Evolutionary conservation across 2,113 vertebrate species (phyloP).

Genomic region (Callopanchax toddi): DNA sequence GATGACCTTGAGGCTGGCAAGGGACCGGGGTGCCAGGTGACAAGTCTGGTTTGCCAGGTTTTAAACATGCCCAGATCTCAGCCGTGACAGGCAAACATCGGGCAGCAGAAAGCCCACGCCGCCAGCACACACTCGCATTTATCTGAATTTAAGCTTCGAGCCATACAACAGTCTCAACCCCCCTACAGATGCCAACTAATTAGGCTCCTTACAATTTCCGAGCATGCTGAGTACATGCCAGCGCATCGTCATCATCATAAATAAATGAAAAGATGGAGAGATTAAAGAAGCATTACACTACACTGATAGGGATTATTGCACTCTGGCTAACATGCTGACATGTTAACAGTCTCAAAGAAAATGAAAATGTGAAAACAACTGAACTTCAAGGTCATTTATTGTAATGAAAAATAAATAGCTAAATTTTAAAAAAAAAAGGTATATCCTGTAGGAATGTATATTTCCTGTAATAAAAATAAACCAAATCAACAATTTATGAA

Average conservation of each 20-base stretch:
- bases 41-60: conserved; percentile 58
- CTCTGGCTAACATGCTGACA: conserved; percentile 44
- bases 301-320: conserved; percentile 46
- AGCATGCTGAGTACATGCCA: conserved; percentile 62
- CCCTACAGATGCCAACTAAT: conserved; percentile 62
- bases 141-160: conserved; percentile 55
- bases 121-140: conserved; percentile 36
- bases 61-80: conserved; percentile 64
- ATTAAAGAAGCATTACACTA: conserved; percentile 66
- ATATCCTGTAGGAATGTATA: too few relatives aligned
- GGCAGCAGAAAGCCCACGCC: conserved; percentile 33
- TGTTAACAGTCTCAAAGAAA: conserved; percentile 37
- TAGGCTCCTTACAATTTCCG: conserved; percentile 67
- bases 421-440: too few relatives aligned
- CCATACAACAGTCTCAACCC: conserved; percentile 29
- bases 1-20: conserved; percentile 60
- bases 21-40: conserved; percentile 64
- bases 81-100: conserved; percentile 42
- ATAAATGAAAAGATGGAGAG: conserved; percentile 73
- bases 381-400: background rate
- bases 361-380: conserved; percentile 30
- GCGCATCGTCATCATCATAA: conserved; percentile 70
- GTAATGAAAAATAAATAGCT: background rate
- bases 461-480: too few relatives aligned
- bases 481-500: too few relatives aligned